These are phyloP conservation scores for Gymnoscopelus microlampas DNA, from an alignment of 2,797 vertebrate genomes.

Conservation along the genomic window DNA sequence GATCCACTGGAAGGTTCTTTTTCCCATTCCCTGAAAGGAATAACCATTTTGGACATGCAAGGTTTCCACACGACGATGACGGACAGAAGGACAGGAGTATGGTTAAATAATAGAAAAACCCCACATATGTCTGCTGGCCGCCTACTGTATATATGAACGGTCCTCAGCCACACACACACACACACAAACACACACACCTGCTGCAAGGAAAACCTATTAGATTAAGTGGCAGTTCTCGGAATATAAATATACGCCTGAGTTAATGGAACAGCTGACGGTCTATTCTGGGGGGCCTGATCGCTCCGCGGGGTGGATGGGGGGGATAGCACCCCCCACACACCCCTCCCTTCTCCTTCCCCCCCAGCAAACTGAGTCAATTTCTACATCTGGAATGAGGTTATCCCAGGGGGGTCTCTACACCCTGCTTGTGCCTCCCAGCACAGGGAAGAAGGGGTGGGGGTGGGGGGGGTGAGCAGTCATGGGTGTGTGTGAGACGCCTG, in stretches of 20 bases:
- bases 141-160: conserved; percentile 15
- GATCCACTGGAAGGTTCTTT: too few relatives aligned
- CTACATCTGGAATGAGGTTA: conserved; percentile 68
- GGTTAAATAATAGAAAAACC: conserved; percentile 58
- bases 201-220: conserved; percentile 76
- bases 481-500: conserved; percentile 11
- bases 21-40: too few relatives aligned
- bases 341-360: not conserved
- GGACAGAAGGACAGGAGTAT: conserved; percentile 41
- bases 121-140: conserved; percentile 46
- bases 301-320: conserved; percentile 34
- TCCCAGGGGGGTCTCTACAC: conserved; percentile 54
- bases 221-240: conserved; percentile 80
- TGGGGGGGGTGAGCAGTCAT: not conserved
- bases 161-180: conserved; percentile 65
- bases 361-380: conserved; percentile 62
- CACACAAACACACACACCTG: conserved; percentile 41
- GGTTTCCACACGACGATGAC: too few relatives aligned
- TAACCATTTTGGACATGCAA: too few relatives aligned
- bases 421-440: conserved; percentile 38
- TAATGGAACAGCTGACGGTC: conserved; percentile 86
- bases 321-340: conserved; percentile 24
- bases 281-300: conserved; percentile 73
- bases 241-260: conserved; percentile 81
- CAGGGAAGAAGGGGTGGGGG: conserved; percentile 26